Base-by-base conservation (phyloP, 2,888 invertebrate genomes). In the Lepeophtheirus nordmannii region DNA sequence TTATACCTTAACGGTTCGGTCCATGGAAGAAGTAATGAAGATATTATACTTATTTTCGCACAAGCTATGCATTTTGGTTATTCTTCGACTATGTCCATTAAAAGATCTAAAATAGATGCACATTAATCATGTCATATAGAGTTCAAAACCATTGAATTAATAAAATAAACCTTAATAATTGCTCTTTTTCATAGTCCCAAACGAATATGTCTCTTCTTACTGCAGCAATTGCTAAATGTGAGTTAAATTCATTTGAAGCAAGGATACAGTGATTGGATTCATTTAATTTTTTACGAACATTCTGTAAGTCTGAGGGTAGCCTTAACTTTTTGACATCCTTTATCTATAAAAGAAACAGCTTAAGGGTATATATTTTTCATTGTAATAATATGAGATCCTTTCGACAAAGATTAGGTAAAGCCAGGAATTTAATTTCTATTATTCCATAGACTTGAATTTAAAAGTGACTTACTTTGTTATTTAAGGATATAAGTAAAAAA, bases 201-300 rank as follows among this genome's bases (percentile, higher is more conserved):
- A 62, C 41, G 40, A 62, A 62, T 9, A 62, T 62, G n/a, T 62
- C 62, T 62, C 40, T 37, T 11, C 62, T 37, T 17, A 62, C 62
- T 20, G 38, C 62, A n/a, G 62, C 62, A 12, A 62, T 41, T 11
- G 39, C 37, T 1, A 62, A 17, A 40, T 39, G 62, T 5, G 53
- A 46, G 17, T 46, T 46, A 8, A 14, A n/a, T 23, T 38, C 41
- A 40, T 62, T 14, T 1, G 20, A 20, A 39, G 22, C 39, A 62
- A 62, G 37, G 20, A 62, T 20, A 8, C 62, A 40, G 10, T 20
- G 62, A 20, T 62, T 62, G 12, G 62, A 62, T 17, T 62, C 22
- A 20, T 62, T 62, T 17, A 62, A 40, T 62, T 41, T 38, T 20
- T 38, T 20, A 37, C 62, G 39, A 10, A 62, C 41, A 41, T 62